Base-by-base conservation (phyloP, 2,113 vertebrate species). In the Tenebrosternarchus preto region DNA sequence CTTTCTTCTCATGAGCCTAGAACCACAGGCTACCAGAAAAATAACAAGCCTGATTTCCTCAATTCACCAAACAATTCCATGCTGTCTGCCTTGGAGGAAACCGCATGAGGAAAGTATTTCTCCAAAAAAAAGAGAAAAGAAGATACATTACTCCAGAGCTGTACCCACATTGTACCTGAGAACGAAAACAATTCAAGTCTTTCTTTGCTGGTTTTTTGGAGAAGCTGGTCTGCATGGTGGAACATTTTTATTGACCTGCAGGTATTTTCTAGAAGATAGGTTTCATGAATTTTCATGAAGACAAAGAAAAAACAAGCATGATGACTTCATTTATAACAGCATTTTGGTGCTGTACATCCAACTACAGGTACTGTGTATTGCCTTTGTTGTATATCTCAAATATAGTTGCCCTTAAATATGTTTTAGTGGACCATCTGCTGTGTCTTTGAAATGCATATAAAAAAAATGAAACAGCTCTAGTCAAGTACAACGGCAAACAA, bases 31-130 rank as follows among this genome's bases (percentile, higher is more conserved):
- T 43, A 39, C 11, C 12, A 19, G 31, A 43, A 75, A 80, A 59
- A 74, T 75, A 70, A 80, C 9, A 79, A 69, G 59, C 50, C 36
- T 66, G 46, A 64, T 66, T 80, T 77, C 63, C 39, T n/a, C 61
- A 59, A 72, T 80, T 59, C 60, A 57, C 24, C 53, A 66, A 72
- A 80, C 73, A 61, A 56, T 77, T 77, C 57, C 29, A 57, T 29
- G 66, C 68, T 60, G 31, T 27, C 29, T 70, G 72, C 25, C n/a
- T 12, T 67, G 69, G 57, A 75, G 60, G 25, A 27, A 83, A 67
- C 56, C 39, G 61, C 57, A 72, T 33, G 29, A 60, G 33, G 39
- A 74, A 82, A 71, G 56, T n/a, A 36, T 56, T 43, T 73, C n/a
- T n/a, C 73, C 63, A 29, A 19, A 43, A 77, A 72, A 64, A 31